phyloP scores from a whole-genome alignment of 2,797 vertebrate genomes.

The Falco peregrinus region DNA sequence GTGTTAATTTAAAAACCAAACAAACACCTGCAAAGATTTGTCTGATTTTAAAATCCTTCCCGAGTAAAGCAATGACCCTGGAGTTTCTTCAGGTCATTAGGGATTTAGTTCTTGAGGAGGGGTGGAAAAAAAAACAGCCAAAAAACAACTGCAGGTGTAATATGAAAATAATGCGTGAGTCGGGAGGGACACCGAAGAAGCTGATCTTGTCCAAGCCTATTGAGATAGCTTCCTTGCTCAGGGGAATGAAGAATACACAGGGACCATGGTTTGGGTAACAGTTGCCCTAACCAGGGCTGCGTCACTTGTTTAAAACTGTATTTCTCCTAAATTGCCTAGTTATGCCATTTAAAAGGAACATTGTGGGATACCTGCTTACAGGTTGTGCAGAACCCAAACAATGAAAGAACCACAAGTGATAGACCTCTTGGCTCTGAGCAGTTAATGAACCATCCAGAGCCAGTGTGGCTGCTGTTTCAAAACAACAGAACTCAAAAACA shows the following conservation, averaged over 20 bases:
- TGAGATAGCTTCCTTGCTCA: not conserved
- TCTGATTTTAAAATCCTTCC: not conserved
- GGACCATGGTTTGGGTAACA: rapidly evolving
- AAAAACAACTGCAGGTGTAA: rapidly evolving
- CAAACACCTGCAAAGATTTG: not conserved
- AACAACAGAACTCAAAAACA: not conserved
- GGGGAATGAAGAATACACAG: rapidly evolving
- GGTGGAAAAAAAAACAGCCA: too few relatives aligned
- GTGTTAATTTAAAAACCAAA: not conserved
- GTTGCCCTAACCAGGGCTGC: not conserved
- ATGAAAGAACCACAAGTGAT: not conserved
- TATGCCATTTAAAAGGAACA: rapidly evolving
- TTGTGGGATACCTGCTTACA: rapidly evolving
- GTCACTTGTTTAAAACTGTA: rapidly evolving
- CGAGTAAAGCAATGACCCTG: too few relatives aligned
- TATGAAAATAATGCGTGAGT: rapidly evolving
- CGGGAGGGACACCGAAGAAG: not conserved
- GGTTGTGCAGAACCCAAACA: not conserved
- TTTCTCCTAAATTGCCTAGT: rapidly evolving
- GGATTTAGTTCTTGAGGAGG: not conserved
- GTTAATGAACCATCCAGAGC: not conserved
- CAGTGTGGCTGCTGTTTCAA: not conserved
- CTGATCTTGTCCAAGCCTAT: rapidly evolving
- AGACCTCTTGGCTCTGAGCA: not conserved
- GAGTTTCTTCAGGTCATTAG: not conserved